Evolutionary conservation across 2,113 vertebrate genomes (phyloP).

Genomic region (Nesogale talazaci): DNA sequence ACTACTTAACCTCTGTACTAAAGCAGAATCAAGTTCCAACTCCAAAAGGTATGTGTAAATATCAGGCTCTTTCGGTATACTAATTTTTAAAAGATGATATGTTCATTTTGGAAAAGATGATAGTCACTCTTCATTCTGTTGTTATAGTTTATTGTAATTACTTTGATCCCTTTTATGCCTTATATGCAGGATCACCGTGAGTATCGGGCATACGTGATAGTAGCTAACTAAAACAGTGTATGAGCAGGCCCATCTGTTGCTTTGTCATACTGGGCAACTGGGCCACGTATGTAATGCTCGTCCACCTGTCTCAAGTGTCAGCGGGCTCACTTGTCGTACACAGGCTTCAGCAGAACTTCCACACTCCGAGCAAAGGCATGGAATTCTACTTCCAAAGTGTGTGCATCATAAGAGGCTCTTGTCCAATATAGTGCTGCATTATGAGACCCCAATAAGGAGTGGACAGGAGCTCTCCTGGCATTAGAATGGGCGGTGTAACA

Average conservation of each 20-base stretch:
- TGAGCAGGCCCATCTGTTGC: background rate
- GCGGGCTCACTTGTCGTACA: background rate
- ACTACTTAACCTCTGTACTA: conserved; percentile 91
- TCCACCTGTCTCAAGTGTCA: background rate
- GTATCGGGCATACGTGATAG: background rate
- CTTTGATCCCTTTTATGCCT: background rate
- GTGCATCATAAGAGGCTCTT: background rate
- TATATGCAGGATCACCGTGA: background rate
- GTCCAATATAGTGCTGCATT: background rate
- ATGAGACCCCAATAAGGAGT: background rate
- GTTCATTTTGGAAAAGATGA: conserved; percentile 31
- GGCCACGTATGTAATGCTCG: background rate
- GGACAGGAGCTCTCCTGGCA: too few species aligned
- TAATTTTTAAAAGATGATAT: conserved; percentile 15
- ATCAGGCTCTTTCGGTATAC: background rate
- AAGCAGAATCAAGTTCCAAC: conserved; percentile 91
- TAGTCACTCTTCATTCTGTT: background rate
- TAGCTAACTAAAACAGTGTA: background rate
- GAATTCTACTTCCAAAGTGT: background rate
- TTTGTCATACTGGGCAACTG: background rate
- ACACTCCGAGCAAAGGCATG: background rate
- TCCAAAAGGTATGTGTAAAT: conserved; percentile 92
- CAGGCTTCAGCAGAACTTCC: background rate
- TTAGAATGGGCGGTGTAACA: too few species aligned
- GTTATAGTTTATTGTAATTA: conserved; percentile 21